Base-by-base conservation (phyloP, 2,113 vertebrate genomes). In the Isichthys henryi region DNA sequence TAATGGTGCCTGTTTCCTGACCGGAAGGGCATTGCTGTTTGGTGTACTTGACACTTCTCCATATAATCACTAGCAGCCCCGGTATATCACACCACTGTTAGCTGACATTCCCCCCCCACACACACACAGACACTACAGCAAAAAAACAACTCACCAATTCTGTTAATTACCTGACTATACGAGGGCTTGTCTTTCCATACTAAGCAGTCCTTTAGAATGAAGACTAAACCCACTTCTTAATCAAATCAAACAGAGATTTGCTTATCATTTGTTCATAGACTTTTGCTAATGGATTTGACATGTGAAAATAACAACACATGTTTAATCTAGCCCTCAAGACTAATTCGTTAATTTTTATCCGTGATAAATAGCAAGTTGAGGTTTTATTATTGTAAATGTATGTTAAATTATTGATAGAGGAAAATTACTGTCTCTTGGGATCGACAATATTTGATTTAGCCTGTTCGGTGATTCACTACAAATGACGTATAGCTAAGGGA, bases 61-160 rank as follows among this genome's bases (percentile, higher is more conserved):
- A 49, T 50, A 86, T 86, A 86, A 52, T 86, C 84, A 50, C 23
- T 86, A 50, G 23, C 84, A 87, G 85, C n/a, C 85, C 27, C 17
- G 53, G 85, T 53, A 87, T 56, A 35, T 53, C 5, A 17, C 11
- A 31, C 31, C 56, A 87, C 27, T 43, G 6, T 87, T 87, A 87
- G 11, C 13, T 50, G 13, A 87, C 27, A 21, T 39, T 17, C 6
- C 85, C 0, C 2, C n/a, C n/a, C n/a, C n/a, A n/a, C n/a, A n/a
- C n/a, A n/a, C 0, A 2, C 49, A 56, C 39, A 56, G 56, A 35
- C 15, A 49, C 17, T 31, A 39, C 27, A 13, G 49, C 31, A 87
- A 50, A 31, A 39, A 86, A 27, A 50, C 7, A 58, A 21, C 15
- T 27, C 85, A 56, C 46, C 21, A 53, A 3, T 53, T 53, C 50